These are phyloP conservation scores for Redunca redunca DNA, from an alignment of 2,113 vertebrate genomes.

Conservation along the genomic window DNA sequence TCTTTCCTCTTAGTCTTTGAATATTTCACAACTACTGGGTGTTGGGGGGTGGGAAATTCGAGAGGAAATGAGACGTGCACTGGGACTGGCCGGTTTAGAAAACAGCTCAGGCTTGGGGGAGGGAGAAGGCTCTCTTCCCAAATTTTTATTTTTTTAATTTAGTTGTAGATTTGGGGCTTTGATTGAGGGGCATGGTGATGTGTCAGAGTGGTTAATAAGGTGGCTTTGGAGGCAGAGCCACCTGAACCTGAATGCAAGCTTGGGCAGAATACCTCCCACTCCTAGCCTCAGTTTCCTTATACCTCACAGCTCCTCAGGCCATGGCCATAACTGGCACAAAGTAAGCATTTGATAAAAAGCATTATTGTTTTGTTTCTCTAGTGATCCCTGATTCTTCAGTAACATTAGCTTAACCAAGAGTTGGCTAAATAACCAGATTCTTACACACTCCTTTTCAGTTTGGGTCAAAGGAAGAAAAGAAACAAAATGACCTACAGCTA, in stretches of 20 bases:
- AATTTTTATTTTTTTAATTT: neutral
- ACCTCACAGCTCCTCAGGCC: neutral
- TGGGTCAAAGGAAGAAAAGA: constrained; percentile 7
- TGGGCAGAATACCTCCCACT: neutral
- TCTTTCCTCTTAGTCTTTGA: neutral
- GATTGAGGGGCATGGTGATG: neutral
- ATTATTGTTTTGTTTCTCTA: neutral
- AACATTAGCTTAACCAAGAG: neutral
- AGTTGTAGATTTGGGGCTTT: neutral
- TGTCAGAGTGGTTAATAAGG: neutral
- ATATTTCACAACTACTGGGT: neutral
- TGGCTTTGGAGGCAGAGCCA: neutral
- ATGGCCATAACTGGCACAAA: neutral
- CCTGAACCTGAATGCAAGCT: neutral
- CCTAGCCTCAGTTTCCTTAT: neutral
- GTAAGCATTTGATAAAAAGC: neutral
- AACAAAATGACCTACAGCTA: neutral
- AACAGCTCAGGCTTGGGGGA: neutral
- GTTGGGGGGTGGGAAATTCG: neutral
- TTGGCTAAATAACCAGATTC: neutral
- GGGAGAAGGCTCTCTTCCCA: neutral
- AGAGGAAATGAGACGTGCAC: neutral
- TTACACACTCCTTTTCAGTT: neutral
- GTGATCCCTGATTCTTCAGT: neutral
- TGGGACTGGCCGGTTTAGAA: neutral